A percentile compares a stretch with the other conserved stretches of the same genome.
Evolutionary conservation across 2,888 invertebrate species (phyloP).

Genomic region (Drosophila greeni): DNA sequence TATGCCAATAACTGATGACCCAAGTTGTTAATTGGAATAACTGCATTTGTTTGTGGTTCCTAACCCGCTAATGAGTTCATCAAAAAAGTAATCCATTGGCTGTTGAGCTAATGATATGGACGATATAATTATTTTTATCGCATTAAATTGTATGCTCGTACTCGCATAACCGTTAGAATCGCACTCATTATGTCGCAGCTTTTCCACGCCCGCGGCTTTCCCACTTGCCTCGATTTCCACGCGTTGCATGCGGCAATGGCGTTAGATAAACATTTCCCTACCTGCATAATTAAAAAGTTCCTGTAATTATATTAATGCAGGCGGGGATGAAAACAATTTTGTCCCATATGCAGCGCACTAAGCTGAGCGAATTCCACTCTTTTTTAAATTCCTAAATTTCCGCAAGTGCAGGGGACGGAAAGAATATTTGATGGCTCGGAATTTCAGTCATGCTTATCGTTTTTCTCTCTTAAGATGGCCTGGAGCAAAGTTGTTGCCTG

Average conservation of each 20-base stretch:
- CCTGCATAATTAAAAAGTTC: conserved; percentile 31
- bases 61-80: background rate
- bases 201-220: conserved; percentile 27
- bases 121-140: conserved; percentile 22
- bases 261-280: conserved; percentile 42
- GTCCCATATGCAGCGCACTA: conserved; percentile 1
- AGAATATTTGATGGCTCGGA: conserved; percentile 5
- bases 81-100: conserved; percentile 5
- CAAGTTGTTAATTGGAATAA: conserved; percentile 19
- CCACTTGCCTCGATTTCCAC: conserved; percentile 49
- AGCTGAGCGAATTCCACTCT: background rate
- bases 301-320: conserved; percentile 12
- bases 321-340: background rate
- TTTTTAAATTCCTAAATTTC: background rate
- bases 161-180: conserved; percentile 37
- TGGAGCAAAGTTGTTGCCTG: conserved; percentile 4
- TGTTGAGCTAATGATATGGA: conserved; percentile 5
- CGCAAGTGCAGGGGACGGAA: background rate
- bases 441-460: background rate
- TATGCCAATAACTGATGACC: conserved; percentile 28
- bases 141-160: conserved; percentile 6
- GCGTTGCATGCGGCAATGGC: conserved; percentile 52
- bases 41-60: conserved; percentile 25
- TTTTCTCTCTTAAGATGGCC: background rate
- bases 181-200: conserved; percentile 8